Conservation (phyloP, 2,888 invertebrate species). For the Ophion costatus region DNA sequence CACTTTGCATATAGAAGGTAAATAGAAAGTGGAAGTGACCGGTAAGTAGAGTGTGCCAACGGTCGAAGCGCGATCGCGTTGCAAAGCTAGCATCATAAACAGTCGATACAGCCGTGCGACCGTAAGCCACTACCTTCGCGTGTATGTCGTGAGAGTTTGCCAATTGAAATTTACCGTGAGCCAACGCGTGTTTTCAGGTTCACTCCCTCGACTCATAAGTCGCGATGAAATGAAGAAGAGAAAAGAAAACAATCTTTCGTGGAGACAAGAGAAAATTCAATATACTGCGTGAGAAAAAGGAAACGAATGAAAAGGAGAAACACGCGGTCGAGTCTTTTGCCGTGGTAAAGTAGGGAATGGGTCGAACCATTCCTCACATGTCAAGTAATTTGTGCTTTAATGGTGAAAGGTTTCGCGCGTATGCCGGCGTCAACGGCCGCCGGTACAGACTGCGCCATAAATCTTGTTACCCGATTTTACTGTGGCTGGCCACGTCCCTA, state of each 20-base stretch:
- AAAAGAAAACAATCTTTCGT: background rate
- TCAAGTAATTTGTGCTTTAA: slow-evolving; percentile 51
- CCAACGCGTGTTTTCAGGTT: background rate
- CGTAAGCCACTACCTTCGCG: background rate
- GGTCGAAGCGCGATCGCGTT: slow-evolving; percentile 30
- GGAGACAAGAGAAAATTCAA: background rate
- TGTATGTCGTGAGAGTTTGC: background rate
- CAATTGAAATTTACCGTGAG: slow-evolving; percentile 34
- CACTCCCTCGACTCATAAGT: background rate
- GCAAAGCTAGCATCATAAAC: slow-evolving; percentile 38
- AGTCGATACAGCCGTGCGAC: slow-evolving; percentile 32
- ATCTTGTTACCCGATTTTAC: slow-evolving; percentile 48
- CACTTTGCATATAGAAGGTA: slow-evolving; percentile 44
- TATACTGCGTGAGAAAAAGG: background rate
- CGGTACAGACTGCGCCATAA: slow-evolving; percentile 18
- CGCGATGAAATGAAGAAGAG: slow-evolving; percentile 20
- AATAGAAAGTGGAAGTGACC: slow-evolving; percentile 62
- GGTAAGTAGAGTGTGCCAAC: slow-evolving; percentile 36
- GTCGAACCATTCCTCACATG: slow-evolving; percentile 26
- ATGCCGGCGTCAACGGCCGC: background rate
- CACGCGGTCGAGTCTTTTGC: slow-evolving; percentile 11
- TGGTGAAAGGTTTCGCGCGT: slow-evolving; percentile 46
- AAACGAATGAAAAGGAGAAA: slow-evolving; percentile 10
- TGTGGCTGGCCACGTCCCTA: slow-evolving; percentile 37
- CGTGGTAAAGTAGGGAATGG: slow-evolving; percentile 12